These are phyloP conservation scores for Hyperopisus bebe DNA, from an alignment of 2,113 vertebrate genomes.

Conservation along the genomic window DNA sequence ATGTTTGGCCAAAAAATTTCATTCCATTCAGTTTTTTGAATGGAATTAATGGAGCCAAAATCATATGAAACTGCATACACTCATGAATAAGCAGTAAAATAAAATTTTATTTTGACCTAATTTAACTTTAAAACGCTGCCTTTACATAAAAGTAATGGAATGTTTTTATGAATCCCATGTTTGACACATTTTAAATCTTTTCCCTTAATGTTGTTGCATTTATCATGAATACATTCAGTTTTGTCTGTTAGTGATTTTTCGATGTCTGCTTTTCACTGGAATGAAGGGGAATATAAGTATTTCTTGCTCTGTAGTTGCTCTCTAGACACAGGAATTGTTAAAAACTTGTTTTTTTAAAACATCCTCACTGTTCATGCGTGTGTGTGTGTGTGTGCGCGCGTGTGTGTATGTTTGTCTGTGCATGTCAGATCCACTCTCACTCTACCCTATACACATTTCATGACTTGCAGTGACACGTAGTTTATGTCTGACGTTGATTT, in stretches of 20 bases:
- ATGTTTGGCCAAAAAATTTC: not conserved
- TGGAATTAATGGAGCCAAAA: not conserved
- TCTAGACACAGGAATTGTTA: not conserved
- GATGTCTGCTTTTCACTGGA: not conserved
- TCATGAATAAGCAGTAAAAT: not conserved
- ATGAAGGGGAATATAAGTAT: not conserved
- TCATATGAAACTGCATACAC: not conserved
- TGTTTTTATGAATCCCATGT: not conserved
- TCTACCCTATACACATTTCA: slow-evolving; percentile 22
- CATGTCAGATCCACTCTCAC: not conserved
- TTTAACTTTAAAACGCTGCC: not conserved
- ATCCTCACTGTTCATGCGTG: slow-evolving; percentile 24
- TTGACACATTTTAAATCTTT: not conserved
- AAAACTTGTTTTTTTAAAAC: slow-evolving; percentile 34
- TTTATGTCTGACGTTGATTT: not conserved
- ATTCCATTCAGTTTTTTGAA: not conserved
- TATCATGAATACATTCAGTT: not conserved
- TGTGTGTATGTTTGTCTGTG: not conserved
- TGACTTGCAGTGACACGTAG: not conserved
- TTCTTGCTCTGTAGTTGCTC: not conserved
- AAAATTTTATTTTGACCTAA: not conserved
- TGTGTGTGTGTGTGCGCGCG: not conserved
- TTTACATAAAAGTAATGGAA: not conserved
- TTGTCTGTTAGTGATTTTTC: not conserved
- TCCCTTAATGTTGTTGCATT: not conserved